phyloP scores from a whole-genome alignment of 2,113 vertebrate genomes.

The Aphelocoma coerulescens region DNA sequence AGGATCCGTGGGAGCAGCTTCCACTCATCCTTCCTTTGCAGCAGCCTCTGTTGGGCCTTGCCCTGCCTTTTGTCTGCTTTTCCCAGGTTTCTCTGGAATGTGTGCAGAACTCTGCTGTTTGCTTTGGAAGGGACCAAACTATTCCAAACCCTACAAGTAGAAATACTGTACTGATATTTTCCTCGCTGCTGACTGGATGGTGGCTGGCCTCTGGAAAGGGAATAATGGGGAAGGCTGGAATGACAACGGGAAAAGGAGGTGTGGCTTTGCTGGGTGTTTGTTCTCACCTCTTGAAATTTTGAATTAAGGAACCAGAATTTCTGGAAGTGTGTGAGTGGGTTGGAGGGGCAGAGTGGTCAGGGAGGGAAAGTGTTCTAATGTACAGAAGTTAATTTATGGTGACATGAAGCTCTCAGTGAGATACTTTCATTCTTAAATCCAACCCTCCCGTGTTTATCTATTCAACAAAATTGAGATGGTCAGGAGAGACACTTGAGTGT shows the following conservation, averaged over 20 bases:
- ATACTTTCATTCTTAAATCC: neutral
- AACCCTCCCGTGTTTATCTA: accelerated
- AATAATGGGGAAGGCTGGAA: constrained; percentile 6
- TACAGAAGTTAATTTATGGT: neutral
- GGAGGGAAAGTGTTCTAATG: neutral
- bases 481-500: too few species aligned
- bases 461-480: neutral
- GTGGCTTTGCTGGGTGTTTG: constrained; percentile 8
- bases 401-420: neutral
- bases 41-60: neutral
- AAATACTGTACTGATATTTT: constrained; percentile 15
- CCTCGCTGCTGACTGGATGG: neutral
- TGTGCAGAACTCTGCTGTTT: constrained; percentile 26
- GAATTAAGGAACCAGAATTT: constrained; percentile 10
- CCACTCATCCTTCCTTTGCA: constrained; percentile 31
- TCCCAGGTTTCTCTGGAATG: neutral
- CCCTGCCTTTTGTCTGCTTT: neutral
- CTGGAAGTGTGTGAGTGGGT: neutral
- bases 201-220: neutral
- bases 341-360: neutral
- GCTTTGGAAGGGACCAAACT: constrained; percentile 43
- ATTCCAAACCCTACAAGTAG: constrained; percentile 40
- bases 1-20: neutral
- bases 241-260: constrained; percentile 24
- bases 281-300: constrained; percentile 30